Conservation (phyloP, 2,888 invertebrate species). For the Bellardia bayeri region DNA sequence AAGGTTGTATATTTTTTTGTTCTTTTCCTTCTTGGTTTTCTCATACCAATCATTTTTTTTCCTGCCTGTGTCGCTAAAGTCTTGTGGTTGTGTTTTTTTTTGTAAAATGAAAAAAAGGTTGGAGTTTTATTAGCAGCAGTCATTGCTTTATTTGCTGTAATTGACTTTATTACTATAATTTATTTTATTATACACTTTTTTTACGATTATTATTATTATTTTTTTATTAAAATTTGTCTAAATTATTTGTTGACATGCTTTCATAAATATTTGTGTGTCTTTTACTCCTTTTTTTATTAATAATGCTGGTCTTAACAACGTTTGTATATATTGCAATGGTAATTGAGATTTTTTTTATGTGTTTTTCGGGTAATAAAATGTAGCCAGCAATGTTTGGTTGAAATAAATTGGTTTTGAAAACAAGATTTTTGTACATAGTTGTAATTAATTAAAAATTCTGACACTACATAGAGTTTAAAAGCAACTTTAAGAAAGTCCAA, state of each 20-base stretch:
- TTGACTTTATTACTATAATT: conserved; percentile 61
- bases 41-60: neutral
- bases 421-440: too few relatives aligned
- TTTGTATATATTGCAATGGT: neutral
- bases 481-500: too few relatives aligned
- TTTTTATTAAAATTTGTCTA: conserved; percentile 11
- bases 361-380: neutral
- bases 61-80: neutral
- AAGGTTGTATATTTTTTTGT: conserved; percentile 17
- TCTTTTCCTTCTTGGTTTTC: conserved; percentile 7
- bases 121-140: conserved; percentile 36
- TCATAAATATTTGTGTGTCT: conserved; percentile 33
- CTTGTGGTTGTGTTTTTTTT: conserved; percentile 6
- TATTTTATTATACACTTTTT: conserved; percentile 45
- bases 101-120: neutral
- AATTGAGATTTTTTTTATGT: neutral
- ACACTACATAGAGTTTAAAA: too few relatives aligned
- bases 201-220: neutral
- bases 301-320: conserved; percentile 20
- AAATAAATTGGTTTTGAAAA: too few relatives aligned
- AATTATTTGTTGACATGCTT: conserved; percentile 59
- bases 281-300: neutral
- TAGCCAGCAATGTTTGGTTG: neutral
- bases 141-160: conserved; percentile 40
- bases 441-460: too few relatives aligned